Evolutionary conservation across 2,797 vertebrate species (phyloP), one percentile per base, ranked within the genome.

Genomic region (Alauda arvensis): DNA sequence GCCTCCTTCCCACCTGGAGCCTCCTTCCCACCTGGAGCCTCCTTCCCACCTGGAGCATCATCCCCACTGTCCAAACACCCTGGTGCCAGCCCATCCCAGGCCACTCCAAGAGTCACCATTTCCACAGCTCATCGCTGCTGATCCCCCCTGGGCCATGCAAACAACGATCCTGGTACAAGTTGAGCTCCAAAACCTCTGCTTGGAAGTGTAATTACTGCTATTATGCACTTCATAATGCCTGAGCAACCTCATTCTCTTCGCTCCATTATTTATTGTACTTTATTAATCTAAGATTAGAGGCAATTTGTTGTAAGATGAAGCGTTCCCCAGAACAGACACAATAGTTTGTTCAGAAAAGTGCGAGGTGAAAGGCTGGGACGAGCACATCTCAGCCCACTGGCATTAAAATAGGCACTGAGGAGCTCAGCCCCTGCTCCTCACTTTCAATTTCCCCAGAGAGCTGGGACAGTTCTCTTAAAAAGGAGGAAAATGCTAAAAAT

Each of bases 201-300:
- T 59, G 56, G 39, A 56, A 80, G 57, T 12, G 83, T 74, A 85
- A 93, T 91, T 91, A 74, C 88, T 7, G 34, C 83, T 76, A 70
- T 90, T 88, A 76, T 31, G 90, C 28, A 63, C 84, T 81, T 78
- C 83, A 89, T 65, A 87, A 91, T 29, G 90, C 77, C 91, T 63
- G 87, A 85, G 87, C 37, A 71, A 71, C 83, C 85, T 53, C 43
- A 16, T 94, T 93, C 82, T 55, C 85, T 59, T 45, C 1, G 0
- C 71, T 57, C 10, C 0, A 51, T 85, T 89, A 87, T 90, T 93
- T 94, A 87, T 66, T 79, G 77, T 75, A 4, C 80, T 85, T 91
- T 82, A 91, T 78, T 89, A 95, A 92, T 51, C 87, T 70, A 87
- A 88, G 87, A 90, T 89, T 78, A 87, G 87, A 79, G 70, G 48